Evolutionary conservation across 2,888 invertebrate genomes (phyloP).

Genomic region (Punctoribates punctum): DNA sequence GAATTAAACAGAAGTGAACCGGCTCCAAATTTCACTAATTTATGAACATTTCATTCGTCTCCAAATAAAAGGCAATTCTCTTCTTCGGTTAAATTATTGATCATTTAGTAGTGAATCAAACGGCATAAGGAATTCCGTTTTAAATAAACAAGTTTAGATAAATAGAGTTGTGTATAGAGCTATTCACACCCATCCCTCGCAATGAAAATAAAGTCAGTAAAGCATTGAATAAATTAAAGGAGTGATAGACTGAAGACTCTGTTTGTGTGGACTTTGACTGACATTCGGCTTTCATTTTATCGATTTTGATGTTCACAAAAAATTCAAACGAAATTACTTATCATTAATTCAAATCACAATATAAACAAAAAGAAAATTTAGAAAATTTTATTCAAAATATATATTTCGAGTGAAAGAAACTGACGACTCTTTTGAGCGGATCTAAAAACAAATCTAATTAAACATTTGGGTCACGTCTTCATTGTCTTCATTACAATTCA

Average conservation of each 20-base stretch:
- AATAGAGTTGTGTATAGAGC: background rate
- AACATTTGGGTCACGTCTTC: constrained; percentile 14
- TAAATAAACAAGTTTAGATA: constrained; percentile 16
- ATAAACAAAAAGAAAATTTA: no score
- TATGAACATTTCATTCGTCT: no score
- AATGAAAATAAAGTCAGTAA: constrained; percentile 22
- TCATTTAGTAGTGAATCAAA: background rate
- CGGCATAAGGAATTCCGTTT: background rate
- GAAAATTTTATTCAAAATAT: no score
- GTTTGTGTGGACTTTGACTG: background rate
- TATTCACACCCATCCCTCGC: background rate
- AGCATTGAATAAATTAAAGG: constrained; percentile 19
- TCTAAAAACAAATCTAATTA: constrained; percentile 6
- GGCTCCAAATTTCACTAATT: no score
- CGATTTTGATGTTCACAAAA: background rate
- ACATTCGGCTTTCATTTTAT: background rate
- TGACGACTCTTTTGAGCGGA: background rate
- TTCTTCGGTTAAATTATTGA: background rate
- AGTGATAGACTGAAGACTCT: background rate
- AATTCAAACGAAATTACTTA: no score
- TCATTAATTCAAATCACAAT: no score
- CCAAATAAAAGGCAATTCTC: no score
- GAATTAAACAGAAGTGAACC: no score
- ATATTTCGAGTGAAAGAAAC: background rate
- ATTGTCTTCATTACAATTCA: background rate